phyloP scores from a whole-genome alignment of 2,113 vertebrate species.

The Megaceryle torquata region DNA sequence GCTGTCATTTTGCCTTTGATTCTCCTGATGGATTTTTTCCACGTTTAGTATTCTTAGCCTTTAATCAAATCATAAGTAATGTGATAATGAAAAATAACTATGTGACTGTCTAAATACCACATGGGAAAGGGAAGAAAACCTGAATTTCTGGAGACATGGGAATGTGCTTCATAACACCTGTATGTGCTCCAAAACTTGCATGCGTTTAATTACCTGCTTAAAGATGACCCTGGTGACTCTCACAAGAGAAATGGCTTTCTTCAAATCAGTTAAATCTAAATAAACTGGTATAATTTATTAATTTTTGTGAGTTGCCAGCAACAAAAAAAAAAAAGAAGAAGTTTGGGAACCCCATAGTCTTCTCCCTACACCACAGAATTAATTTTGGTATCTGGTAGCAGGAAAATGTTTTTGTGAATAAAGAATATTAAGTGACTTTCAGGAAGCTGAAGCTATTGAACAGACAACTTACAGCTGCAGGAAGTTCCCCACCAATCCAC shows the following conservation, averaged over 20 bases:
- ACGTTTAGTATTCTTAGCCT: too few species aligned
- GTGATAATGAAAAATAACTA: background rate
- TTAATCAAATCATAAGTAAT: too few species aligned
- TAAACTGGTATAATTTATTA: background rate
- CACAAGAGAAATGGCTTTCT: background rate
- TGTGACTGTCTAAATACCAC: background rate
- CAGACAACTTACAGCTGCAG: background rate
- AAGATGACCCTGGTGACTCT: background rate
- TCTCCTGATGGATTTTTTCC: too few species aligned
- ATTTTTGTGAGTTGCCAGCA: background rate
- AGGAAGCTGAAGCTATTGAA: background rate
- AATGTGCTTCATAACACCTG: background rate
- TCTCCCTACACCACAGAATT: background rate
- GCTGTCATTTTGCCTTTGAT: too few species aligned
- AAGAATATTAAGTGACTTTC: background rate
- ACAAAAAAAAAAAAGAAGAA: background rate
- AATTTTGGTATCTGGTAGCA: background rate
- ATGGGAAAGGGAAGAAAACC: background rate
- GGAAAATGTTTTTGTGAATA: background rate
- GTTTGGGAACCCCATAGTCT: background rate
- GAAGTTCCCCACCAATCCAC: rapidly evolving
- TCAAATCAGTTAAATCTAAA: background rate
- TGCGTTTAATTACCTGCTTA: background rate
- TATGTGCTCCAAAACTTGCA: background rate
- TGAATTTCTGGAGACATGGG: background rate